These are phyloP conservation scores for Psophia crepitans DNA, from an alignment of 2,113 vertebrate species.

Conservation along the genomic window DNA sequence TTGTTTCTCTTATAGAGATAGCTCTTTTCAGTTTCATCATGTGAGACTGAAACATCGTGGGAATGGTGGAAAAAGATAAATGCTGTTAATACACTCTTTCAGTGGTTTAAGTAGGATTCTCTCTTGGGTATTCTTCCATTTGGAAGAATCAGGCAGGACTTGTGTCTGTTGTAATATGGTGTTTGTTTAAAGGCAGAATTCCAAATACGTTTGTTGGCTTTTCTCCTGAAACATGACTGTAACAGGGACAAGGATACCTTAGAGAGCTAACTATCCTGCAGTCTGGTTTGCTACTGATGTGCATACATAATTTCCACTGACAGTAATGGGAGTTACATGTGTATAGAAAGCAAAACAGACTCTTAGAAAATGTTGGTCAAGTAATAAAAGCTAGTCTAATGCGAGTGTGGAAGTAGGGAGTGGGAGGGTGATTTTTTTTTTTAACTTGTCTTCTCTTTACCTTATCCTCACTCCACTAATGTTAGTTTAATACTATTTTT, in stretches of 20 bases:
- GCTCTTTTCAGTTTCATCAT: background rate
- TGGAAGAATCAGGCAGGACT: background rate
- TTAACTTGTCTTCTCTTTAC: background rate
- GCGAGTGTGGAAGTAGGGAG: background rate
- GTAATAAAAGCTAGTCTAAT: conserved; percentile 13
- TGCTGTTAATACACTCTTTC: background rate
- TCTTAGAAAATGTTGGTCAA: conserved; percentile 22
- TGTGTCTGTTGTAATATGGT: background rate
- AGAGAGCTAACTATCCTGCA: conserved; percentile 41
- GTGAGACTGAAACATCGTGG: background rate
- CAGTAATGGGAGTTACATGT: conserved; percentile 57
- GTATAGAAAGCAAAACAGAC: conserved; percentile 43
- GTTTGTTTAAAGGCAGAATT: conserved; percentile 59
- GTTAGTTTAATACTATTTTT: background rate
- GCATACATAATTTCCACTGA: conserved; percentile 52
- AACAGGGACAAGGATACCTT: conserved; percentile 35
- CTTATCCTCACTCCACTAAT: background rate
- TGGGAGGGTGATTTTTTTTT: background rate
- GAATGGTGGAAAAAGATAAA: background rate
- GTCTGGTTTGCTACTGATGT: conserved; percentile 58
- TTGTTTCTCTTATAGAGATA: background rate
- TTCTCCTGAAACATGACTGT: conserved; percentile 40
- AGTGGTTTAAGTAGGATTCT: background rate
- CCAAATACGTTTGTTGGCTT: conserved; percentile 47
- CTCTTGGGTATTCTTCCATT: background rate